A percentile compares a stretch with the other conserved stretches of the same genome.
These are phyloP conservation scores for Salvelinus alpinus DNA, from an alignment of 2,113 vertebrate genomes.

Conservation along the genomic window DNA sequence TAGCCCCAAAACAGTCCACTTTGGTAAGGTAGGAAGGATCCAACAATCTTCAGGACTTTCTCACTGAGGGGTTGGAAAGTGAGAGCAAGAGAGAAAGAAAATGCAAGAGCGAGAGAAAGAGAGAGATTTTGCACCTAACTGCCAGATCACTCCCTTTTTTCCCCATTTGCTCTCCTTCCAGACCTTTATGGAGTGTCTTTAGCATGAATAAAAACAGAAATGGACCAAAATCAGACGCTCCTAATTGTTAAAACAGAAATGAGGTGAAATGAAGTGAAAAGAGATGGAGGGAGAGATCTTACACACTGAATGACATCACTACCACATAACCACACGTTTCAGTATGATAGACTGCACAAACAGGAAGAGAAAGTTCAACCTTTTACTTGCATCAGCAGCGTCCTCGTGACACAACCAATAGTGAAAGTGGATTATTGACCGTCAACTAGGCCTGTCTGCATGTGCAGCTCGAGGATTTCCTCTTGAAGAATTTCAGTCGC, in stretches of 20 bases:
- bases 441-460: background rate
- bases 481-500: background rate
- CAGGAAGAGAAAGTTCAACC: constrained; percentile 24
- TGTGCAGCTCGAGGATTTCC: background rate
- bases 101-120: background rate
- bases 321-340: constrained; percentile 19
- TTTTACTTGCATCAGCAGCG: background rate
- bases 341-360: background rate
- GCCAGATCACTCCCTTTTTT: background rate
- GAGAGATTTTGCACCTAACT: background rate
- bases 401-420: background rate
- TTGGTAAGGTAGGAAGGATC: background rate
- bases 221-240: background rate
- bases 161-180: background rate
- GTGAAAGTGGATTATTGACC: background rate
- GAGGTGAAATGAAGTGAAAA: background rate
- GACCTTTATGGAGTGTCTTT: background rate
- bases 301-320: background rate
- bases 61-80: background rate
- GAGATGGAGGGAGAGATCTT: background rate
- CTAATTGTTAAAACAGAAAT: background rate
- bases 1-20: background rate
- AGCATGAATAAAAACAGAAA: background rate
- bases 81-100: background rate
- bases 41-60: background rate